A percentile compares a stretch with the other conserved stretches of the same genome.
These are phyloP conservation scores for Tetrapedia diversipes DNA, from an alignment of 2,888 invertebrate species.

Conservation along the genomic window DNA sequence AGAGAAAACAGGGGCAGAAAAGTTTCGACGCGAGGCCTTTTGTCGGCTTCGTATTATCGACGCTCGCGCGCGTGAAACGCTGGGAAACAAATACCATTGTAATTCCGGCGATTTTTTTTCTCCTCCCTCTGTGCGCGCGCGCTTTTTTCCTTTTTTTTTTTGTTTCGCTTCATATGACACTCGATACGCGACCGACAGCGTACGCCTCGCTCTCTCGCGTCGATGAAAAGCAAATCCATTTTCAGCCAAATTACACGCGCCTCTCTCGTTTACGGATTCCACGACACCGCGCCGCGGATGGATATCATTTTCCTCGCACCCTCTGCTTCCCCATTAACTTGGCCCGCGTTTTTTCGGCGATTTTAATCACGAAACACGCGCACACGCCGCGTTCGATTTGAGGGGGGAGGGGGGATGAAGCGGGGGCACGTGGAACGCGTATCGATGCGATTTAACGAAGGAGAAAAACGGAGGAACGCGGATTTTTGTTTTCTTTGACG, in stretches of 20 bases:
- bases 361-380: too few relatives aligned
- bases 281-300: conserved; percentile 32
- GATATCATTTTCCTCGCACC: conserved; percentile 46
- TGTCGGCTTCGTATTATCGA: conserved; percentile 50
- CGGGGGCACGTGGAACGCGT: too few relatives aligned
- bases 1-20: conserved; percentile 27
- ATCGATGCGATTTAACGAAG: too few relatives aligned
- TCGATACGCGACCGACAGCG: conserved; percentile 37
- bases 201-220: conserved; percentile 16
- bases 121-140: not conserved
- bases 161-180: conserved; percentile 44
- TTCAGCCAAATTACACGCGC: conserved; percentile 66
- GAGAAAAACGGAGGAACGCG: too few relatives aligned
- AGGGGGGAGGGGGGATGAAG: too few relatives aligned
- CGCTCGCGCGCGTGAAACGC: conserved; percentile 30
- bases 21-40: conserved; percentile 47
- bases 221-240: conserved; percentile 66
- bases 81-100: conserved; percentile 59
- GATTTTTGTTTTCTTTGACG: too few relatives aligned
- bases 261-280: conserved; percentile 51
- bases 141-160: not conserved
- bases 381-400: too few relatives aligned
- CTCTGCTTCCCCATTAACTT: conserved; percentile 15
- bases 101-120: conserved; percentile 47
- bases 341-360: conserved; percentile 37